Base-by-base conservation (phyloP, 2,113 vertebrate genomes). In the Aramus guarauna region DNA sequence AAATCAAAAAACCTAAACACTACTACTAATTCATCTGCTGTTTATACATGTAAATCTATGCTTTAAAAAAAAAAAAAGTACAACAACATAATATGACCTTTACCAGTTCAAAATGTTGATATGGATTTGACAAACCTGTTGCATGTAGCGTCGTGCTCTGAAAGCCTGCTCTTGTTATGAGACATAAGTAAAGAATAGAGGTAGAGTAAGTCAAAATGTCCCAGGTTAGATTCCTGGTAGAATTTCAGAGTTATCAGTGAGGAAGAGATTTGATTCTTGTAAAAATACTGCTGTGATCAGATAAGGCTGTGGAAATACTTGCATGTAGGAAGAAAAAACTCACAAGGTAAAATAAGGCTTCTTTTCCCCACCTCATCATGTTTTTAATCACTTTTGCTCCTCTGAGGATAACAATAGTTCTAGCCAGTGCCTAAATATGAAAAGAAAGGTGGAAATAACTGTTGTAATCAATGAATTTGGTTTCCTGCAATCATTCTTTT, bases 91-190 rank as follows among this genome's bases (percentile, higher is more conserved):
- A 75, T 10, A 77, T 13, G 6, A 53, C n/a, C 41, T 63, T 55
- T 55, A n/a, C 30, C 36, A 68, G 19, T 63, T 83, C 27, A 68
- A 82, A 95, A 72, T 0, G 0, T 37, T 34, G 32, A 30, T 45
- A 45, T 0, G 7, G 17, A 89, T 59, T 79, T 64, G 29, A 76
- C 10, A 36, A 88, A 78, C 9, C 19, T 32, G 19, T 24, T 58
- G 21, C 30, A 50, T 3, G 12, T 5, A 62, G 26, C 4, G 12
- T 1, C 24, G 19, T 20, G 30, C 20, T 74, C 19, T 0, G 0
- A 81, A 6, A 43, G 30, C 2, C 27, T 58, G 37, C 34, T 74
- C 87, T 66, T 71, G 22, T 55, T n/a, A 34, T 6, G 14, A 81
- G 14, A 41, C 10, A 58, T 27, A 88, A 90, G 23, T 37, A 6